Evolutionary conservation across 2,113 vertebrate species (phyloP).

Genomic region (Bos javanicus): DNA sequence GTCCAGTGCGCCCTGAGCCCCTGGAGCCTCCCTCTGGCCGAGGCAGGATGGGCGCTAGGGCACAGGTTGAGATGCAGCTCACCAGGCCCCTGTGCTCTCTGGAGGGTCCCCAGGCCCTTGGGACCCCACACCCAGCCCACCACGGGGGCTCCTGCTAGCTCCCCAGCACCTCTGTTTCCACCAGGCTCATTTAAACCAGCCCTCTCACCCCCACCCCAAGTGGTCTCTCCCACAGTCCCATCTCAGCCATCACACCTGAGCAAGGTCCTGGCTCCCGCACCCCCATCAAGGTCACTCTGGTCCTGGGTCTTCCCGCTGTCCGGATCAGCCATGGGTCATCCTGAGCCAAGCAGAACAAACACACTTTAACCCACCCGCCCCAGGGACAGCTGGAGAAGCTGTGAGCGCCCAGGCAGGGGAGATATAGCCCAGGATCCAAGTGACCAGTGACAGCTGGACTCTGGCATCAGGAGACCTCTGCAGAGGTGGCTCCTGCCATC

Average conservation of each 20-base stretch:
- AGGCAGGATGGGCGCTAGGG: neutral
- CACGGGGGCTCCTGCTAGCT: neutral
- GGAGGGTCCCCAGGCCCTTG: fast-evolving
- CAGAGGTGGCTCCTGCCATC: fast-evolving
- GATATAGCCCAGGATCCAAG: neutral
- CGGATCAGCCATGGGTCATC: fast-evolving
- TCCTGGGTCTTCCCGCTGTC: neutral
- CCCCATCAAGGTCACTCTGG: no score
- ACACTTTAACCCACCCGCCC: neutral
- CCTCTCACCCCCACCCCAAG: neutral
- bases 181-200: no score
- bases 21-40: neutral
- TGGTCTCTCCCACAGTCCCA: neutral
- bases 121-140: neutral
- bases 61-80: neutral
- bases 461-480: neutral
- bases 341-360: neutral
- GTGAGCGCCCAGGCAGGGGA: neutral
- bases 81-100: neutral
- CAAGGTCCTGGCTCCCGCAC: neutral
- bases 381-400: no score
- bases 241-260: neutral
- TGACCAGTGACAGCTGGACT: neutral
- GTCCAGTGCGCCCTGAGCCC: neutral
- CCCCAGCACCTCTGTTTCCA: neutral